Conservation (phyloP, 64 coral and sea anemone genomes). For the Platygyra sinensis region DNA sequence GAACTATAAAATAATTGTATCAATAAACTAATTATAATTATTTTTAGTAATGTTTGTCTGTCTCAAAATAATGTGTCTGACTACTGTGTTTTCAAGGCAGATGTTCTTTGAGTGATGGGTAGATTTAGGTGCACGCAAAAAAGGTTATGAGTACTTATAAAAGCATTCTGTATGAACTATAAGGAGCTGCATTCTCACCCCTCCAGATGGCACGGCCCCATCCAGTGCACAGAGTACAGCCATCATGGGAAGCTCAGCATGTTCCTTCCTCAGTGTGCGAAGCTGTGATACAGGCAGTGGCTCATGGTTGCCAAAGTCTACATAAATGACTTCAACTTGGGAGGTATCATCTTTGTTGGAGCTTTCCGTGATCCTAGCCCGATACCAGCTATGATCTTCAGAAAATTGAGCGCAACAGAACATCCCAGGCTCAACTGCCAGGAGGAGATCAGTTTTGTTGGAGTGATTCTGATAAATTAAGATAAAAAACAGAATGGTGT, state of each 20-base stretch:
- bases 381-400: slow-evolving; percentile 78
- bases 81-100: too few species aligned
- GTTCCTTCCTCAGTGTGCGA: slow-evolving; percentile 57
- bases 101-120: too few species aligned
- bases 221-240: slow-evolving; percentile 70
- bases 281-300: slow-evolving; percentile 54
- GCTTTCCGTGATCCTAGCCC: slow-evolving; percentile 65
- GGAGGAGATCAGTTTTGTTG: neutral
- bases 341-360: neutral
- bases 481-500: neutral
- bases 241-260: slow-evolving; percentile 84
- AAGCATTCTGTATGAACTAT: neutral
- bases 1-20: too few species aligned
- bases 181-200: slow-evolving; percentile 10
- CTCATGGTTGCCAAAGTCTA: slow-evolving; percentile 92
- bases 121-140: too few species aligned
- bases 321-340: slow-evolving; percentile 63
- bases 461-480: neutral
- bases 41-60: too few species aligned
- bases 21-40: too few species aligned
- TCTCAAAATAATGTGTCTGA: too few species aligned
- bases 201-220: slow-evolving; percentile 27
- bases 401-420: slow-evolving; percentile 86
- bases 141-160: too few species aligned
- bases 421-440: slow-evolving; percentile 14